Base-by-base conservation (phyloP, 2,888 invertebrate genomes). In the Leptinotarsa peninsularis region DNA sequence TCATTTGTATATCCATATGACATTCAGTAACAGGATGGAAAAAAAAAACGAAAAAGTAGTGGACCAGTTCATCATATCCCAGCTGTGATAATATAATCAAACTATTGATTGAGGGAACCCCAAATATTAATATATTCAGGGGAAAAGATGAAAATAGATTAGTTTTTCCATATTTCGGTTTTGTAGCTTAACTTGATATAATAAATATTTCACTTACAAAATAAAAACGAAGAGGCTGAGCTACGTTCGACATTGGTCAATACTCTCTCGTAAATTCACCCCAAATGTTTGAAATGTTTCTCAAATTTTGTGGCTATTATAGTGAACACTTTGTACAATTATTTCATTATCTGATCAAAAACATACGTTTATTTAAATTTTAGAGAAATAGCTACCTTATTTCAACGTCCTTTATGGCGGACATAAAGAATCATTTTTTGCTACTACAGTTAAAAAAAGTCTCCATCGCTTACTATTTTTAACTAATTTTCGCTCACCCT, bases 401-500 rank as follows among this genome's bases (percentile, higher is more conserved):
- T 82, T 81, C 81, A 82, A 81, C 49, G 69, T 69, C 68, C 63
- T 76, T 80, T 69, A 72, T 80, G 79, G 78, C 80, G 81, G 82
- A 82, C 82, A 81, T 79, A 66, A 67, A 69, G 60, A 68, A 72
- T 71, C 43, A 49, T 71, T 74, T 74, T 74, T 71, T 74, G 74
- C 72, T 56, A 72, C 74, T 74, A 69, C 66, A 68, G 60, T 74
- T 54, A 54, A 74, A 73, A 74, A 60, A 71, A 79, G 86, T 85
- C 85, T 85, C 84, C 84, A 84, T 83, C 83, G 85, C 85, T 85
- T 83, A 85, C 82, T 63, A 73, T 77, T 66, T 77, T 66, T 52
- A 58, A 60, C 56, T 52, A 52, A 54, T 68, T 27, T 23, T n/a
- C 56, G 56, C 43, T 69, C 69, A 69, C 69, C 43, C 69, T 69